phyloP scores from a whole-genome alignment of 2,797 vertebrate species.

The Semaprochilodus insignis region DNA sequence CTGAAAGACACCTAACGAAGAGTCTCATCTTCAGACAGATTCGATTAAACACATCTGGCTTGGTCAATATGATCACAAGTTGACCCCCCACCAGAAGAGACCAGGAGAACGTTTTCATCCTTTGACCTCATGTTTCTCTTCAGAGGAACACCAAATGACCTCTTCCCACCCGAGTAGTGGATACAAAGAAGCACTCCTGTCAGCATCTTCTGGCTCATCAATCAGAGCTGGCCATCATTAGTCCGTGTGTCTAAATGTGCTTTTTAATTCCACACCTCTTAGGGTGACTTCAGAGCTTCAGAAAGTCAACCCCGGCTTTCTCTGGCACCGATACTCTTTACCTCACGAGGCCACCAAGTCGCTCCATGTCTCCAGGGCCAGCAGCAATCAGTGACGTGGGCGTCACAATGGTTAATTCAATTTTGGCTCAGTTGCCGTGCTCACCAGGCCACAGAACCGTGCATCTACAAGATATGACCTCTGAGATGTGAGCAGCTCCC shows the following conservation, averaged over 20 bases:
- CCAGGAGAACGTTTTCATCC: slow-evolving; percentile 78
- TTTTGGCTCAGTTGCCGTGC: slow-evolving; percentile 75
- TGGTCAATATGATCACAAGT: slow-evolving; percentile 72
- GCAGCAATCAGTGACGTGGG: slow-evolving; percentile 76
- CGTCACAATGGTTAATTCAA: slow-evolving; percentile 79
- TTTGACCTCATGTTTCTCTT: slow-evolving; percentile 81
- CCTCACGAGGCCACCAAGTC: slow-evolving; percentile 55
- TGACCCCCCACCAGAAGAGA: slow-evolving; percentile 60
- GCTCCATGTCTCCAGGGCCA: slow-evolving; percentile 62
- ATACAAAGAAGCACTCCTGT: slow-evolving; percentile 74
- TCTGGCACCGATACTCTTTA: slow-evolving; percentile 51
- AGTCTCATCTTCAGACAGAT: slow-evolving; percentile 56
- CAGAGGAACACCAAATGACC: slow-evolving; percentile 72
- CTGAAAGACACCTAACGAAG: slow-evolving; percentile 10
- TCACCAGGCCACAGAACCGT: slow-evolving; percentile 77
- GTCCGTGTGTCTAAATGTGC: slow-evolving; percentile 59
- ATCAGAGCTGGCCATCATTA: slow-evolving; percentile 72
- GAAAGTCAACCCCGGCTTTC: neutral
- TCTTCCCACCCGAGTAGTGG: slow-evolving; percentile 74
- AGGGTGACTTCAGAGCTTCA: slow-evolving; percentile 21
- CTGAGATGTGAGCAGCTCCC: slow-evolving; percentile 70
- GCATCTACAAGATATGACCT: slow-evolving; percentile 78
- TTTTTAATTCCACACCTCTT: slow-evolving; percentile 23
- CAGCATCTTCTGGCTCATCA: slow-evolving; percentile 77
- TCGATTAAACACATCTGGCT: slow-evolving; percentile 75